A percentile compares a stretch with the other conserved stretches of the same genome.
Evolutionary conservation across 2,888 invertebrate species (phyloP).

Genomic region (Galerucella nymphaeae): DNA sequence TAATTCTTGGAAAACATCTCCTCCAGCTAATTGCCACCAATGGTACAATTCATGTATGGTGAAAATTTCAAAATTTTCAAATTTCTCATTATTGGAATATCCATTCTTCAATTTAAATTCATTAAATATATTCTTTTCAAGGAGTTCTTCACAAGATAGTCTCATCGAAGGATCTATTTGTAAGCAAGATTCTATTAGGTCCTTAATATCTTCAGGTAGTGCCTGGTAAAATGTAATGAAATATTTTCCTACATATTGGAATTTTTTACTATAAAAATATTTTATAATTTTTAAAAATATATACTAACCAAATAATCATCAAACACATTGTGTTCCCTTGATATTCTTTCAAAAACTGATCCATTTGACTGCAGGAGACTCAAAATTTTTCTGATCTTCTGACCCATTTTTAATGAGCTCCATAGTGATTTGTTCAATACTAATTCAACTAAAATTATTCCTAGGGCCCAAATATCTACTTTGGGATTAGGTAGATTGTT

Average conservation of each 20-base stretch:
- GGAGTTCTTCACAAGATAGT: slow-evolving; percentile 72
- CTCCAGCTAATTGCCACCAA: slow-evolving; percentile 96
- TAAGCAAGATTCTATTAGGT: slow-evolving; percentile 78
- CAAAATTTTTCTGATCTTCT: slow-evolving; percentile 79
- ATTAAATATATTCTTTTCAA: slow-evolving; percentile 69
- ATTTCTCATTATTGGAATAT: slow-evolving; percentile 57
- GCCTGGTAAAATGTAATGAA: slow-evolving; percentile 61
- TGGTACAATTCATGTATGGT: slow-evolving; percentile 88
- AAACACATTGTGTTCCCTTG: slow-evolving; percentile 80
- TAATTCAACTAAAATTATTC: slow-evolving; percentile 88
- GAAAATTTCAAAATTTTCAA: slow-evolving; percentile 59
- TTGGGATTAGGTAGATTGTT: slow-evolving; percentile 70
- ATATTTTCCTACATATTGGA: not conserved
- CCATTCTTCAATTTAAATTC: slow-evolving; percentile 51
- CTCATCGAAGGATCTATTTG: slow-evolving; percentile 74
- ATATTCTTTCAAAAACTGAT: slow-evolving; percentile 76
- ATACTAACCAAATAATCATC: slow-evolving; percentile 71
- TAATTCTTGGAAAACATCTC: slow-evolving; percentile 90
- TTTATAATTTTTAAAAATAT: not conserved
- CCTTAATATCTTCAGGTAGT: slow-evolving; percentile 70
- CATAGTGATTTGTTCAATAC: slow-evolving; percentile 78
- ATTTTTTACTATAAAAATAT: not conserved
- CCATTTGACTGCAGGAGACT: slow-evolving; percentile 74
- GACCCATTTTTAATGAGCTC: slow-evolving; percentile 79
- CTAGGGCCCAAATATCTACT: slow-evolving; percentile 94